A percentile compares a stretch with the other conserved stretches of the same genome.
phyloP scores from a whole-genome alignment of 2,113 vertebrate genomes.

The Sinocyclocheilus anshuiensis region DNA sequence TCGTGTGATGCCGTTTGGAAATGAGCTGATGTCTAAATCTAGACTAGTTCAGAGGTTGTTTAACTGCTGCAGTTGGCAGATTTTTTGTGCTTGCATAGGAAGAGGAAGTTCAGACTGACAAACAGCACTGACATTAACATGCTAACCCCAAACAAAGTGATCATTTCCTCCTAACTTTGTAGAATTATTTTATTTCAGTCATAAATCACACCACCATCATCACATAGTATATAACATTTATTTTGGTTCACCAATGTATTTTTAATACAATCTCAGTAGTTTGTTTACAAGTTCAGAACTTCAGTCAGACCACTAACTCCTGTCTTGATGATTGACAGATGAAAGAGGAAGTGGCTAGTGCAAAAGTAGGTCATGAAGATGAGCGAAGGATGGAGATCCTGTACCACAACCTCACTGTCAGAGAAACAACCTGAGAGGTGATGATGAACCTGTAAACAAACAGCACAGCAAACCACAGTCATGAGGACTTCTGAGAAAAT shows the following conservation, averaged over 20 bases:
- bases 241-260: slow-evolving; percentile 49
- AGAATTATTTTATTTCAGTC: neutral
- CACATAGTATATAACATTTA: neutral
- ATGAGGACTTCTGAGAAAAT: neutral
- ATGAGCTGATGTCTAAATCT: neutral
- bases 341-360: slow-evolving; percentile 39
- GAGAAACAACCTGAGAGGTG: neutral
- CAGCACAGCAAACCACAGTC: neutral
- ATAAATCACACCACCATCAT: neutral
- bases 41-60: neutral
- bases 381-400: neutral
- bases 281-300: neutral
- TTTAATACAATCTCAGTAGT: slow-evolving; percentile 23
- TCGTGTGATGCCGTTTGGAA: neutral
- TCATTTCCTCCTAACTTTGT: too few species aligned
- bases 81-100: neutral
- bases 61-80: neutral
- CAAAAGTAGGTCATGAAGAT: neutral
- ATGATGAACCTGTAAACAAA: neutral
- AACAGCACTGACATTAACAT: neutral
- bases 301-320: slow-evolving; percentile 28
- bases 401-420: too few species aligned
- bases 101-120: neutral
- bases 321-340: neutral
- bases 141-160: too few species aligned